These are phyloP conservation scores for Choloepus hoffmanni DNA, from an alignment of 2,113 vertebrate species.

Conservation along the genomic window DNA sequence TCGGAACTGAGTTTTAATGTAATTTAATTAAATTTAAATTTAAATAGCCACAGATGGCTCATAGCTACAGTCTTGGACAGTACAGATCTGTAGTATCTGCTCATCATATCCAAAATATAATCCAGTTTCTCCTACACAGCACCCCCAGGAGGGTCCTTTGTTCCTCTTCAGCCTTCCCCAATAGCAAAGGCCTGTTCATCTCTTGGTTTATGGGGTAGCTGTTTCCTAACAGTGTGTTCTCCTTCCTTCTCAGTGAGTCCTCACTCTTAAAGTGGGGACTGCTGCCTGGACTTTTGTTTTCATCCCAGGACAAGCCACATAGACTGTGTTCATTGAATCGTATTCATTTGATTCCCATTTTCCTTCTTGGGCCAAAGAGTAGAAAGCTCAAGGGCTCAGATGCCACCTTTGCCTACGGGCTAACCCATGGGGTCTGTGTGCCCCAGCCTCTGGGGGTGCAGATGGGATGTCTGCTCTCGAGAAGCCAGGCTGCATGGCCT, in stretches of 20 bases:
- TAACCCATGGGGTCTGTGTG: not conserved
- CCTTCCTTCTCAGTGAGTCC: not conserved
- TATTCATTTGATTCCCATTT: not conserved
- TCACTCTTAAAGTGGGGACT: not conserved
- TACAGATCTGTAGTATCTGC: no score
- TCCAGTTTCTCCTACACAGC: not conserved
- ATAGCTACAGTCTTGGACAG: not conserved
- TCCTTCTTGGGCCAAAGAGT: not conserved
- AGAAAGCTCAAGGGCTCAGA: not conserved
- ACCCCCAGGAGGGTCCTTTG: rapidly evolving
- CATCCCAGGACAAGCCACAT: not conserved
- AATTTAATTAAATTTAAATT: slow-evolving; percentile 4
- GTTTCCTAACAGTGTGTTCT: not conserved
- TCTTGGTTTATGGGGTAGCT: not conserved
- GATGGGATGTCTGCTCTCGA: rapidly evolving
- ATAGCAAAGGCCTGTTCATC: not conserved
- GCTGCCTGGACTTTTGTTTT: not conserved
- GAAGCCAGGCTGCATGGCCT: not conserved
- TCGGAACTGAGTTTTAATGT: not conserved
- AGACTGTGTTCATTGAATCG: not conserved
- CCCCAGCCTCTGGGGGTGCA: no score
- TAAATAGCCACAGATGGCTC: not conserved
- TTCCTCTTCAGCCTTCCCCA: not conserved
- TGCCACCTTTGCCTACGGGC: not conserved
- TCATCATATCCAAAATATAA: not conserved